Evolutionary conservation across 2,113 vertebrate species (phyloP), one percentile per base, ranked within the genome.

Genomic region (Trinectes maculatus): DNA sequence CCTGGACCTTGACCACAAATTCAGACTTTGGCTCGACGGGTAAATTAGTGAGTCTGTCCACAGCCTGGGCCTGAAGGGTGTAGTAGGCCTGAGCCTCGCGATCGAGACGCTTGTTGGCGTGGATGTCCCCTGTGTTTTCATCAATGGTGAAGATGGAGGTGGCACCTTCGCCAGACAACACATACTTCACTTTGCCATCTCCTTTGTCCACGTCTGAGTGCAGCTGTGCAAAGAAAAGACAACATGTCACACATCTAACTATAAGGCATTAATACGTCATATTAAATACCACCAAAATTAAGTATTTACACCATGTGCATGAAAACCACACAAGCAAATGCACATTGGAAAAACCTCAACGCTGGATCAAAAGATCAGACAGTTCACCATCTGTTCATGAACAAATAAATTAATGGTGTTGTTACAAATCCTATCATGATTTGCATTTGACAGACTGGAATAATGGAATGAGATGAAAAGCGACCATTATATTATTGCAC

Each of bases 121-220:
- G 97, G 86, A 99, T 98, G 72, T 99, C 97, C 12, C 97, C 97
- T 0, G 97, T 99, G 91, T 95, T 96, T 88, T 98, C 96, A 83
- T 98, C 97, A 76, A 99, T 98, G 91, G 95, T 98, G 91, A 99
- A 99, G 91, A 99, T 97, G 87, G 97, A 98, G 85, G 95, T 93
- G 59, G 97, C 94, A 62, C 97, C 97, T 82, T 98, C 96, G 0
- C 97, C 97, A 34, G 94, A 93, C 83, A 99, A 89, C 88, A 99
- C 95, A 77, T 99, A 99, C 91, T 97, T 97, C 90, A 99, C 96
- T 72, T 95, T 96, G 79, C 95, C 95, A 43, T 98, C 96, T 66
- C 97, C 96, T 90, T 95, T 95, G 91, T 99, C 97, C 91, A 97
- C 94, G 84, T 99, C 96, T 44, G 97, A 99, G 91, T 99, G 97